Evolutionary conservation across 1,140 invertebrate species (phyloP), one percentile per base, ranked within the genome.

Genomic region (Coelopa frigida): DNA sequence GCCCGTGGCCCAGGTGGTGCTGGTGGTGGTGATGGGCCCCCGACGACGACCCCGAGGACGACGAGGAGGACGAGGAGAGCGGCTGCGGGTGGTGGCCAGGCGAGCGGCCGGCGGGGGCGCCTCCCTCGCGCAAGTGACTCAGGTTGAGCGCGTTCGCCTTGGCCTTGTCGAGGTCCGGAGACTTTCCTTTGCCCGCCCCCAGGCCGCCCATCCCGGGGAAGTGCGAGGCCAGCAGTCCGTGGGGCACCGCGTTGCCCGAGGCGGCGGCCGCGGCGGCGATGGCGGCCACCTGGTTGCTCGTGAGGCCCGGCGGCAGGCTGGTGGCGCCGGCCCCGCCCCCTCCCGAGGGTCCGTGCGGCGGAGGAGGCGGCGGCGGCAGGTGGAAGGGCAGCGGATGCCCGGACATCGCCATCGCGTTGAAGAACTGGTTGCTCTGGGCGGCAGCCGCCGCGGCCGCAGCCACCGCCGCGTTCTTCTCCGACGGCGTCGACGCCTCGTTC

Each of bases 351-450:
- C 36, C 36, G 3, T 36, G 36, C 10, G 52, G 61, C 20, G 76
- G 77, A 5, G 76, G 78, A 4, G 79, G 78, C 26, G 79, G 78
- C 8, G 80, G 69, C 12, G 78, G 80, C 36, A 84, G 68, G 51
- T 81, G 83, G 36, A 76, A 74, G 12, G 81, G 76, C 31, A 84
- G 51, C 5, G 80, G 67, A 49, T 78, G 77, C 46, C 74, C 75
- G 39, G 74, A 71, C 72, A 77, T 74, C 37, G 72, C 73, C 43
- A 80, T 69, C 14, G 62, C 62, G 60, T 78, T 80, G 50, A 78
- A 73, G 46, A 82, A 70, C 41, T 81, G 79, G 41, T 62, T 64
- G 32, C 55, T 66, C 27, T 60, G 59, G 26, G 59, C 57, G 15
- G 73, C 59, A 26, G 61, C 46, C 22, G 56, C 56, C 2, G 55